A percentile compares a stretch with the other conserved stretches of the same genome.
Evolutionary conservation across 1,140 invertebrate species (phyloP).

Genomic region (Drosophila ambigua): DNA sequence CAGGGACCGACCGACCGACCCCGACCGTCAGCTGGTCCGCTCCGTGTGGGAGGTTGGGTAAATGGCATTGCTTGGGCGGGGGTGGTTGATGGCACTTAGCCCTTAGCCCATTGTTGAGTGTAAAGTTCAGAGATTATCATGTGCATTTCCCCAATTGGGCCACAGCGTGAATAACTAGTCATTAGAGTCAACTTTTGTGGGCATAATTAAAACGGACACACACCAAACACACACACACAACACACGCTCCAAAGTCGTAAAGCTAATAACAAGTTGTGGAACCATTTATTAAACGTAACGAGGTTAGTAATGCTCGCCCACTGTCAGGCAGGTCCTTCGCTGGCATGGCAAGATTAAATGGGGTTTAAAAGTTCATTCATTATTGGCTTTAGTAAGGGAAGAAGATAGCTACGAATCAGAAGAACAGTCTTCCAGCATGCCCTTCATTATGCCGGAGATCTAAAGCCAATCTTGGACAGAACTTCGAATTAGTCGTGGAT

Average conservation of each 20-base stretch:
- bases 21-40: slow-evolving; percentile 60
- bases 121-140: slow-evolving; percentile 72
- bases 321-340: neutral
- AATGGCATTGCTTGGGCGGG: too few relatives aligned
- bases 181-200: slow-evolving; percentile 58
- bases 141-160: slow-evolving; percentile 30
- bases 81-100: neutral
- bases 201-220: slow-evolving; percentile 48
- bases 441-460: neutral
- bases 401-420: too few relatives aligned
- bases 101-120: slow-evolving; percentile 45
- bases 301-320: slow-evolving; percentile 61
- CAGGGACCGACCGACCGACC: slow-evolving; percentile 60
- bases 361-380: too few relatives aligned
- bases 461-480: too few relatives aligned
- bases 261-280: slow-evolving; percentile 58
- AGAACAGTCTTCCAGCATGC: neutral
- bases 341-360: slow-evolving; percentile 4
- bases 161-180: slow-evolving; percentile 47
- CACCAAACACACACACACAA: slow-evolving; percentile 2
- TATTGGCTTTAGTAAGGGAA: too few relatives aligned
- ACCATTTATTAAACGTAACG: slow-evolving; percentile 47
- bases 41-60: neutral
- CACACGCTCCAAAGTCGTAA: slow-evolving; percentile 42
- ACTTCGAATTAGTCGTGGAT: too few relatives aligned